These are phyloP conservation scores for Ciconia nigra DNA, from an alignment of 2,797 vertebrate genomes.

Conservation along the genomic window DNA sequence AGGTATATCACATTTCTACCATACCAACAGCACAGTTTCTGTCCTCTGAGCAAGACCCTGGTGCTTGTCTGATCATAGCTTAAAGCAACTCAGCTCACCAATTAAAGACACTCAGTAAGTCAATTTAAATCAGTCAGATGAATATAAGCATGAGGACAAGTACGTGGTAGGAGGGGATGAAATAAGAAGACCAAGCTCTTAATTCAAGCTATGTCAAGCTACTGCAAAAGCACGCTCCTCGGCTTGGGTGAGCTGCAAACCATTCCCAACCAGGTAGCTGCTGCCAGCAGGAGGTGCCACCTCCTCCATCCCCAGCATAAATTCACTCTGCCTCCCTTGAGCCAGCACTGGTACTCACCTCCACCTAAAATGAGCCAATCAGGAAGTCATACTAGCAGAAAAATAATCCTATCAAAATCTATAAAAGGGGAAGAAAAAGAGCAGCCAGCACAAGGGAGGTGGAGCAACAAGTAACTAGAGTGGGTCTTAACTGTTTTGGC, in stretches of 20 bases:
- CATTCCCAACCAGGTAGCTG: not conserved
- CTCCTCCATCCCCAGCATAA: not conserved
- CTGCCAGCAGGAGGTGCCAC: not conserved
- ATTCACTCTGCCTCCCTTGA: not conserved
- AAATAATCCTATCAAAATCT: not conserved
- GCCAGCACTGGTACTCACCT: not conserved
- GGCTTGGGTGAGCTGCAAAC: not conserved
- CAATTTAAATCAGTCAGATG: not conserved
- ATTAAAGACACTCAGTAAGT: not conserved
- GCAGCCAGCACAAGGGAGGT: not conserved
- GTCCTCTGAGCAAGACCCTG: not conserved
- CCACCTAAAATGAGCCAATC: fast-evolving
- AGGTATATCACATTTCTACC: not conserved
- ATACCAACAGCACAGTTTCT: not conserved
- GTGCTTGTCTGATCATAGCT: not conserved
- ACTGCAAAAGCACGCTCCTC: fast-evolving
- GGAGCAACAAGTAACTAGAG: not conserved
- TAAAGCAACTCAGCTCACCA: not conserved
- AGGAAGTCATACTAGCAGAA: not conserved
- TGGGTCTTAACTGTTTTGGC: not conserved
- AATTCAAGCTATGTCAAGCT: not conserved
- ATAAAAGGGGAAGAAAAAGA: not conserved
- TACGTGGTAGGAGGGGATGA: not conserved
- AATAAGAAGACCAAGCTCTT: not conserved
- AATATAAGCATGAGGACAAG: not conserved